Base-by-base conservation (phyloP, 2,888 invertebrate genomes). In the Epirrhoe tristata region DNA sequence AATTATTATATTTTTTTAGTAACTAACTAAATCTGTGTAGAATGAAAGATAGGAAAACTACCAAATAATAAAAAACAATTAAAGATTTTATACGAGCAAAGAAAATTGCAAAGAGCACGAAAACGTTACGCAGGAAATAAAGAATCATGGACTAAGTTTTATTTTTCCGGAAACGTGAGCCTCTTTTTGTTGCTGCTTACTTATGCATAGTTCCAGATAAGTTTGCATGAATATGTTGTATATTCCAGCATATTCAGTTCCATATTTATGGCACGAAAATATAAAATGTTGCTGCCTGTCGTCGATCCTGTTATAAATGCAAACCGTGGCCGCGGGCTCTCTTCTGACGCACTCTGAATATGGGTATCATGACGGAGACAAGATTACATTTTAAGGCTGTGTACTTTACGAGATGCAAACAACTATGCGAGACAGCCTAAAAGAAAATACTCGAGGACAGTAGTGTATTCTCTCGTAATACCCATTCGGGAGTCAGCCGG, bases 231-330 rank as follows among this genome's bases (percentile, higher is more conserved):
- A 86, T 87, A 89, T 88, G 79, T 83, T 84, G 82, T 86, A 82
- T 87, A 84, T 86, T 80, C 81, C 81, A 79, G 81, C 83, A 82
- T 87, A 86, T 87, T 83, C 78, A 84, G 88, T 86, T 91, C 84
- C 89, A 92, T 93, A 92, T 93, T 92, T 93, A 93, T 91, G 85
- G 83, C 89, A 89, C 87, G 91, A 88, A 91, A 87, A 90, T 59
- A 91, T 90, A 91, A 91, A 91, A 91, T 91, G 90, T 88, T 78
- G 86, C 86, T 85, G 84, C 84, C 82, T 86, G 87, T 88, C 88
- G 84, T 83, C 88, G 86, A 86, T 85, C 80, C 88, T 91, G 89
- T 92, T 93, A 93, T 92, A 93, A 93, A 93, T 92, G 91, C 92
- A 91, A 91, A 91, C 90, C 86, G 81, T 84, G 79, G 86, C 90